phyloP scores from a whole-genome alignment of 2,113 vertebrate species.

The Platysternon megacephalum region DNA sequence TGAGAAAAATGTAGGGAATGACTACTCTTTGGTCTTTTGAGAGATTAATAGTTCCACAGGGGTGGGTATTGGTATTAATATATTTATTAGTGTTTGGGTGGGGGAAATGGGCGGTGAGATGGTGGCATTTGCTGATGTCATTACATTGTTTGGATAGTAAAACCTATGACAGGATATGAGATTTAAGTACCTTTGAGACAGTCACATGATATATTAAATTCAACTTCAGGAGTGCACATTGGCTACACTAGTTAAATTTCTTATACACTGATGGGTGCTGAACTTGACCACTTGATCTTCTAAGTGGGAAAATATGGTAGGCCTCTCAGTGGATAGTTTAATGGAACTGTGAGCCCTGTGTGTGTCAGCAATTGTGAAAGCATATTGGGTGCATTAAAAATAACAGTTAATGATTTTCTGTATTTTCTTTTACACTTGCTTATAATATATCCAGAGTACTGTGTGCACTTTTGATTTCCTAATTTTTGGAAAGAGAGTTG shows the following conservation, averaged over 20 bases:
- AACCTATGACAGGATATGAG: neutral
- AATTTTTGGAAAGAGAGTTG: neutral
- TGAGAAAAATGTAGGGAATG: neutral
- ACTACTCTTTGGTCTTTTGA: neutral
- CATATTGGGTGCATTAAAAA: neutral
- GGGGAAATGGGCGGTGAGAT: neutral
- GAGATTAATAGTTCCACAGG: rapidly evolving
- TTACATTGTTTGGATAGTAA: neutral
- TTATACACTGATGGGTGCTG: neutral
- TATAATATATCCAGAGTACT: neutral
- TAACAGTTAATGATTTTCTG: neutral
- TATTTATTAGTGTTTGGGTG: neutral
- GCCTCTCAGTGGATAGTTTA: neutral
- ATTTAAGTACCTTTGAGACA: neutral
- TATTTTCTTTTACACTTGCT: neutral
- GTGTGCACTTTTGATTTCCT: rapidly evolving
- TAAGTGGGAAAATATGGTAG: neutral
- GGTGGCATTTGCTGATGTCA: neutral
- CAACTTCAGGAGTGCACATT: neutral
- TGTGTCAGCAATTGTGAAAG: neutral
- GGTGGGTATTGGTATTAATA: neutral
- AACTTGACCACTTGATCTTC: neutral
- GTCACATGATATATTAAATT: neutral
- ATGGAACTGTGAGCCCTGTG: neutral
- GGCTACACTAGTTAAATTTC: neutral